Evolutionary conservation across 2,797 vertebrate genomes (phyloP).

Genomic region (Jordanella pulchra): DNA sequence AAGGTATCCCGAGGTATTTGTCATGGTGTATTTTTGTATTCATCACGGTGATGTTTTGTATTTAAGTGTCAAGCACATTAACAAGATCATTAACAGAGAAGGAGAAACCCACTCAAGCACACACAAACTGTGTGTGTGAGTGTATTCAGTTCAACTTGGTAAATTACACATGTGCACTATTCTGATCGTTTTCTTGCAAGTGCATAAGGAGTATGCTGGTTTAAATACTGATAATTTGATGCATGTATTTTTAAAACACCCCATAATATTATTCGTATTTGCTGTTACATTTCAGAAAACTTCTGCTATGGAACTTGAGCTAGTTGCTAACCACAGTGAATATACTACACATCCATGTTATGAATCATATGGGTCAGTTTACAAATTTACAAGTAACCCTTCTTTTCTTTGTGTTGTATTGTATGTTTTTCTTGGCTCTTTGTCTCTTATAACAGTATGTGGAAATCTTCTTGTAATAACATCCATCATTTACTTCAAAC

Average conservation of each 20-base stretch:
- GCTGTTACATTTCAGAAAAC: background rate
- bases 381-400: slow-evolving; percentile 9
- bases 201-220: background rate
- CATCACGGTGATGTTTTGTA: background rate
- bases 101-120: background rate
- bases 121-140: background rate
- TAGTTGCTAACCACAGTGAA: background rate
- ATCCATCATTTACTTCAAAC: slow-evolving; percentile 44
- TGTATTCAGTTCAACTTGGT: background rate
- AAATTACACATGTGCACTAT: background rate
- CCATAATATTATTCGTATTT: background rate
- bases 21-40: background rate
- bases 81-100: background rate
- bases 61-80: background rate
- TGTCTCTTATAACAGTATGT: slow-evolving; percentile 33
- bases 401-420: slow-evolving; percentile 21
- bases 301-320: slow-evolving; percentile 4
- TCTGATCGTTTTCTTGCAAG: background rate
- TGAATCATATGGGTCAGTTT: slow-evolving; percentile 9
- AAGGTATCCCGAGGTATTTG: background rate
- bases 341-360: slow-evolving; percentile 32
- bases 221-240: background rate
- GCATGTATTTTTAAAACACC: background rate
- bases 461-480: slow-evolving; percentile 48
- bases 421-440: slow-evolving; percentile 19